Percentiles rank a stretch among this genome's conserved stretches.
phyloP scores from a whole-genome alignment of 2,888 invertebrate genomes.

The Spilarctia lutea region DNA sequence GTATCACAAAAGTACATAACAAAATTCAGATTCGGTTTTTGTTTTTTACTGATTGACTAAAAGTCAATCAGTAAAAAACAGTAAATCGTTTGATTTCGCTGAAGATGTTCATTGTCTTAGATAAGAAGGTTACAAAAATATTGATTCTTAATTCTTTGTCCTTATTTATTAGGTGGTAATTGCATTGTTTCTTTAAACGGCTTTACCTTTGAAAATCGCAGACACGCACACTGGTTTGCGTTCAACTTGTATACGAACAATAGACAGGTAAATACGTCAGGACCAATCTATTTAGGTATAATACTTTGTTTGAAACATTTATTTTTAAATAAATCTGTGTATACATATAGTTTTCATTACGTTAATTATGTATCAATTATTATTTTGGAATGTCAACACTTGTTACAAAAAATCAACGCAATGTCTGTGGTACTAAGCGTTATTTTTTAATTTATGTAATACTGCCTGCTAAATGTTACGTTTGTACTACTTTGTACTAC shows the following conservation, averaged over 20 bases:
- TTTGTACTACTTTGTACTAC: too few species aligned
- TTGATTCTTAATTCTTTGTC: neutral
- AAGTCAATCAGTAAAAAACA: too few species aligned
- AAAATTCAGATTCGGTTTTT: neutral
- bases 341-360: neutral
- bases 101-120: neutral
- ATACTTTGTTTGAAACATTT: neutral
- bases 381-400: too few species aligned
- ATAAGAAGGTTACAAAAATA: neutral
- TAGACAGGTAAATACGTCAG: neutral
- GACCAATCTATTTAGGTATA: neutral
- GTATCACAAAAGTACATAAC: neutral
- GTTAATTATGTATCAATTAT: neutral
- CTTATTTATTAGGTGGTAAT: constrained; percentile 10
- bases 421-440: neutral
- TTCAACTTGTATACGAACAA: neutral
- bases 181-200: constrained; percentile 10
- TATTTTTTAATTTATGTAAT: too few species aligned
- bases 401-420: neutral
- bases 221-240: neutral
- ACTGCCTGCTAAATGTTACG: too few species aligned
- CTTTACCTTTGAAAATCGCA: neutral
- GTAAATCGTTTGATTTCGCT: neutral
- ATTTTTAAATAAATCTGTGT: neutral
- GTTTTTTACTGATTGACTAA: too few species aligned